Conservation (phyloP, 2,888 invertebrate species). For the Nomada ruficornis region DNA sequence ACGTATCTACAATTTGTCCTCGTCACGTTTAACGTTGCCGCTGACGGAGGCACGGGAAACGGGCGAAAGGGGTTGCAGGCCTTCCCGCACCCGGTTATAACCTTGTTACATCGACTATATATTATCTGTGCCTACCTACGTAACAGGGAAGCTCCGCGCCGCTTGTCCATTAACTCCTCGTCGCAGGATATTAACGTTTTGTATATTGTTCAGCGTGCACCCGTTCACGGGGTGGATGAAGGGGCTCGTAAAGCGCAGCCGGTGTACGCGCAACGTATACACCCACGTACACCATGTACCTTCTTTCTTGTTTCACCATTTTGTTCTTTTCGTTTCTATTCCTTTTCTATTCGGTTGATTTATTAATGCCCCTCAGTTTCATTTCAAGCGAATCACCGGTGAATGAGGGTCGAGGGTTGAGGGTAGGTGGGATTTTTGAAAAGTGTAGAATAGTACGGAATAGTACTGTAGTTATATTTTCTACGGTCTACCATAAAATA, state of each 20-base stretch:
- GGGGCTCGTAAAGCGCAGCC: constrained; percentile 75
- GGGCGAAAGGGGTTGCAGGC: constrained; percentile 67
- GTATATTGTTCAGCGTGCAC: constrained; percentile 57
- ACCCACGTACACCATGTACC: constrained; percentile 34
- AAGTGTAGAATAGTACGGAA: not conserved
- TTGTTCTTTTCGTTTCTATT: not conserved
- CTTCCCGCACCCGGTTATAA: constrained; percentile 59
- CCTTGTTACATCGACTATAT: constrained; percentile 72
- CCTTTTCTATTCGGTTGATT: not conserved
- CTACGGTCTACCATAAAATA: not conserved
- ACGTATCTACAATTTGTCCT: constrained; percentile 76
- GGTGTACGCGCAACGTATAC: constrained; percentile 43
- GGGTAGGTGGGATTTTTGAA: too few species aligned
- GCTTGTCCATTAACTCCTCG: constrained; percentile 78
- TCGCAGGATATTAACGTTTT: constrained; percentile 77
- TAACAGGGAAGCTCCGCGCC: constrained; percentile 44
- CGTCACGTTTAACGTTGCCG: constrained; percentile 73
- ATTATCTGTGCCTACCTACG: constrained; percentile 64
- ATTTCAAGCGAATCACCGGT: too few species aligned
- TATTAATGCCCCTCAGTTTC: not conserved
- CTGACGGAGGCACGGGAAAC: constrained; percentile 55
- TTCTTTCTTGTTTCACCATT: not conserved
- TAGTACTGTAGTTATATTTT: not conserved
- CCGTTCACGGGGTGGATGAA: constrained; percentile 40
- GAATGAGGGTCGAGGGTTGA: too few species aligned